Conservation (phyloP, 2,113 vertebrate species). For the Actenoides lindsayi region DNA sequence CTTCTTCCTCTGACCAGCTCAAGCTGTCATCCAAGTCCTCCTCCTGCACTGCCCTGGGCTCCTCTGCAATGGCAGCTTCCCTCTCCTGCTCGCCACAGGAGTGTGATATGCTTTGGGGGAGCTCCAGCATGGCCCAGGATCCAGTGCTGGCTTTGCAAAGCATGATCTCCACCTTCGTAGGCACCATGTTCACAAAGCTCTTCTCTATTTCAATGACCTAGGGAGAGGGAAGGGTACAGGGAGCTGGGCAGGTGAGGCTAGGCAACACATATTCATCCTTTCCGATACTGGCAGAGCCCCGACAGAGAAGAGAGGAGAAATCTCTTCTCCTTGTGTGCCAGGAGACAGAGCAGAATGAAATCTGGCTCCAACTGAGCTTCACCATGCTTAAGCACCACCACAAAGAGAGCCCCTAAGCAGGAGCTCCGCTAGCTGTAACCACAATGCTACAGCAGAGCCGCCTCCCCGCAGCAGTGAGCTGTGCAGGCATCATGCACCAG, state of each 20-base stretch:
- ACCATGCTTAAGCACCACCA: fast-evolving
- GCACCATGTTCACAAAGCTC: conserved; percentile 87
- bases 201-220: conserved; percentile 83
- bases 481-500: neutral
- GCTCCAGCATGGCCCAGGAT: conserved; percentile 91
- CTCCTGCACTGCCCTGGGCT: neutral
- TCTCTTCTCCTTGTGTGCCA: neutral
- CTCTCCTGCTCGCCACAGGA: neutral
- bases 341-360: neutral
- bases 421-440: neutral
- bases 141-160: conserved; percentile 85
- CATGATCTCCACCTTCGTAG: conserved; percentile 90
- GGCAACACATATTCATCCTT: neutral
- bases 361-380: neutral
- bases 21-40: conserved; percentile 76
- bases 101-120: conserved; percentile 68
- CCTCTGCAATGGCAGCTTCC: neutral
- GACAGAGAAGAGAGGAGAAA: neutral
- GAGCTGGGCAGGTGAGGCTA: neutral
- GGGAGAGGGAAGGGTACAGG: neutral
- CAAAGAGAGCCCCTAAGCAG: fast-evolving
- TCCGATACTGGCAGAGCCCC: neutral
- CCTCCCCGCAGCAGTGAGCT: neutral
- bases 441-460: fast-evolving
- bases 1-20: conserved; percentile 79